Conservation (phyloP, 1,140 invertebrate genomes). For the Plutomurus gul region DNA sequence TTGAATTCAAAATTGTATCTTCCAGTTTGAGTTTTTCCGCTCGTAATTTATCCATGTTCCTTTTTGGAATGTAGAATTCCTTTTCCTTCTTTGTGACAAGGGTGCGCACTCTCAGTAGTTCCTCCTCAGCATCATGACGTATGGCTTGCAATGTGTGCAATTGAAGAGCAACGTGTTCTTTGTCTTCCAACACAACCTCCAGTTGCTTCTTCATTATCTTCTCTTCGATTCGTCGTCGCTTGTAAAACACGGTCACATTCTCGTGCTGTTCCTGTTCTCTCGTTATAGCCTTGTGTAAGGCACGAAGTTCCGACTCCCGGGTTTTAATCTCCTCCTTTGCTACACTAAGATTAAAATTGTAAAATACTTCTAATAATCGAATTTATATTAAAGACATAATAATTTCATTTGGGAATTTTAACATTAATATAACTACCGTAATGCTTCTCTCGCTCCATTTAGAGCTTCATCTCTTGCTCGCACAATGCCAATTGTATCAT, state of each 20-base stretch:
- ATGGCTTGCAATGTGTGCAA: constrained; percentile 33
- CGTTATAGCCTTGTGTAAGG: constrained; percentile 62
- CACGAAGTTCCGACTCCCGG: constrained; percentile 65
- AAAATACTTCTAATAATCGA: no score
- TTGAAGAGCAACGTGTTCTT: constrained; percentile 30
- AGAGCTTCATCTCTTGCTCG: constrained; percentile 68
- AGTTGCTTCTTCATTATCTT: constrained; percentile 27
- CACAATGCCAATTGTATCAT: constrained; percentile 71
- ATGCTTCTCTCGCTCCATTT: constrained; percentile 64
- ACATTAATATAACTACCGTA: constrained; percentile 60
- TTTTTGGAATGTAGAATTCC: constrained; percentile 57
- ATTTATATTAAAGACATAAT: background rate
- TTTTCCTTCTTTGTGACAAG: constrained; percentile 52
- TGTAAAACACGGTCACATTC: constrained; percentile 55
- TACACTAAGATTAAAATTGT: constrained; percentile 59
- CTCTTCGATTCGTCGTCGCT: constrained; percentile 46
- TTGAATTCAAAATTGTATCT: constrained; percentile 65
- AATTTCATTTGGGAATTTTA: background rate
- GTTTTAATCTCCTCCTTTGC: constrained; percentile 68
- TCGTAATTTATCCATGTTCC: constrained; percentile 62
- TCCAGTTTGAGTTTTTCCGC: constrained; percentile 65
- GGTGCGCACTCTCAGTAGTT: constrained; percentile 55
- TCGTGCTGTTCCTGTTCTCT: constrained; percentile 60
- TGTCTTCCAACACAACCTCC: constrained; percentile 3
- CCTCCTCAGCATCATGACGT: constrained; percentile 23